Conservation (phyloP, 1,140 invertebrate species). For the Heliconius eleuchia region DNA sequence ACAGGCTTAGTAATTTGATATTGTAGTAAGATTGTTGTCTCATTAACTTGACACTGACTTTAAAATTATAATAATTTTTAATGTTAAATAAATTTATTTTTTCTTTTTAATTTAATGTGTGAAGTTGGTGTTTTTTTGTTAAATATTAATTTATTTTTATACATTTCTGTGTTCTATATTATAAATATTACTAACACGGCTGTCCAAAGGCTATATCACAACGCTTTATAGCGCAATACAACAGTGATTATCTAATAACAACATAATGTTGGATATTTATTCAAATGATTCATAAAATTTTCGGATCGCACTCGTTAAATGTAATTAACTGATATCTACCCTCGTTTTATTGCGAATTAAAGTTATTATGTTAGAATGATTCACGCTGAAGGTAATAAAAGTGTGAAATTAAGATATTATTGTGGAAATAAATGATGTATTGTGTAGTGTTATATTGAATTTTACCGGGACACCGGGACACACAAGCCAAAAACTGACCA, state of each 20-base stretch:
- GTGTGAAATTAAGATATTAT: neutral
- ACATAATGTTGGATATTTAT: neutral
- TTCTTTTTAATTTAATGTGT: too few relatives aligned
- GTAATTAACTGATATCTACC: neutral
- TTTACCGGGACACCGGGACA: too few relatives aligned
- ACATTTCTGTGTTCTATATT: too few relatives aligned
- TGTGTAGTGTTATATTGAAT: too few relatives aligned
- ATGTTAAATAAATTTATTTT: too few relatives aligned
- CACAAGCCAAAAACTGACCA: too few relatives aligned
- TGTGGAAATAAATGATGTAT: neutral
- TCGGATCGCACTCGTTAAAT: neutral
- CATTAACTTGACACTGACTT: too few relatives aligned
- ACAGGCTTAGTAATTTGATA: too few relatives aligned
- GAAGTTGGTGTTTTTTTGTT: too few relatives aligned
- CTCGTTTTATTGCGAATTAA: neutral
- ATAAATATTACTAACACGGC: neutral
- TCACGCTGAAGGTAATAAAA: neutral
- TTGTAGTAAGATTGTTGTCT: too few relatives aligned
- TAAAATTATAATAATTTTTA: too few relatives aligned
- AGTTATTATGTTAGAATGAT: neutral
- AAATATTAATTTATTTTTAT: too few relatives aligned
- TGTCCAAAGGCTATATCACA: neutral
- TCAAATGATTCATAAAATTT: conserved; percentile 4
- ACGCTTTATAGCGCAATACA: neutral
- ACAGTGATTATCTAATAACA: conserved; percentile 1